Base-by-base conservation (phyloP, 1,140 invertebrate genomes). In the Aphis gossypii region DNA sequence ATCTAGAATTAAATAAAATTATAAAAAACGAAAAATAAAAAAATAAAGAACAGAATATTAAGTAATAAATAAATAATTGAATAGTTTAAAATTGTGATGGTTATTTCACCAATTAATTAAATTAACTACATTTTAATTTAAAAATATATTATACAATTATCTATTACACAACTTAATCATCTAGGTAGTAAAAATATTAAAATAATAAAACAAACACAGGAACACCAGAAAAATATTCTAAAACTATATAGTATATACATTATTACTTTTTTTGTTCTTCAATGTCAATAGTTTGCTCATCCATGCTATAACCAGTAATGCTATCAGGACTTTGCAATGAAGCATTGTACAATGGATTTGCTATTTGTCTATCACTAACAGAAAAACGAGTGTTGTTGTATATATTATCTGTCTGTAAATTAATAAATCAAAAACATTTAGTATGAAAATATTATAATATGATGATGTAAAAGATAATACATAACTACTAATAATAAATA, bases 311-410 rank as follows among this genome's bases (percentile, higher is more conserved):
- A 95, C 95, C 96, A 95, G 97, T 97, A 95, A 97, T 97, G 94
- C 97, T 97, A 95, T 97, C 97, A 54, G 97, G 97, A 95, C 97
- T 97, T 95, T 97, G 97, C 38, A 97, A 95, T 7, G 97, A 97
- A 60, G 97, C 97, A 94, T 97, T 96, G 95, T 97, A 97, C 54
- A 97, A 95, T 8, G 97, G 97, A 95, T 97, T 97, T 95, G 97
- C 96, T 46, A 97, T 97, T 11, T 97, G 96, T 86, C 95, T 95
- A 86, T 96, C 96, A 35, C 96, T 96, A 95, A 96, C 96, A 94
- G 96, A 95, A 95, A 98, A 97, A 94, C 97, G 96, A 90, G 97
- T 98, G 95, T 97, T 97, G 95, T 98, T 97, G 95, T 97, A 97
- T 93, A 97, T 96, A 95, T 96, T 97, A 95, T 97, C 97, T 94